Evolutionary conservation across 1,140 invertebrate genomes (phyloP), one percentile per base, ranked within the genome.

Genomic region (Scylla paramamosain): DNA sequence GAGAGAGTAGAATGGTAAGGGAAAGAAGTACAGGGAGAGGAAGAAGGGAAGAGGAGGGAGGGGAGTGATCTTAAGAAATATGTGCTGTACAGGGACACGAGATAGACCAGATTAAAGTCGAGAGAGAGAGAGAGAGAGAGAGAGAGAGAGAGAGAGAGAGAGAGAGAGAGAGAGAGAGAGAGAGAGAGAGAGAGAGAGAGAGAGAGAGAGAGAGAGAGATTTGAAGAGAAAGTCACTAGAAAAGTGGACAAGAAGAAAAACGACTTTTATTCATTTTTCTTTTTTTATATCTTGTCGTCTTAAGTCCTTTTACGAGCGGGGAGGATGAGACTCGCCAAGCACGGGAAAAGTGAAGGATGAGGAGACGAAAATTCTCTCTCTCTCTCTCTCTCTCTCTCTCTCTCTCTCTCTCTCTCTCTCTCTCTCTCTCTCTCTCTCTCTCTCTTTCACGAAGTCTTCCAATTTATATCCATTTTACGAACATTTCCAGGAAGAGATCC

Each of bases 311-410:
- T 39, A 39, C 39, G 39, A 39, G 39, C 39, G 39, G 6, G 39
- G 39, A 39, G 39, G 39, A 39, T 39, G 39, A 39, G 39, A 39
- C 39, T 39, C 25, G 83, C n/a, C 83, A 86, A 86, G 32, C 83
- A 39, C 12, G n/a, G 12, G 28, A 16, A 86, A 86, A 39, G n/a
- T 86, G 83, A 31, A 12, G 12, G 83, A 31, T 12, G 83, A 31
- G 32, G 25, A n/a, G 28, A 39, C 32, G 32, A 14, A 86, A 39
- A 16, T n/a, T 4, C 83, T 86, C 32, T 86, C 83, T 86, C 83
- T 86, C 83, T 86, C 83, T 86, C 83, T 86, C 83, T 86, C 83
- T 86, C 83, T 86, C 83, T 86, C 83, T 86, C 83, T 86, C 83
- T 86, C 83, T 86, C 83, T 86, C 83, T 86, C 83, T 31, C 83